Evolutionary conservation across 2,797 vertebrate species (phyloP).

Genomic region (Otolemur crassicaudatus): DNA sequence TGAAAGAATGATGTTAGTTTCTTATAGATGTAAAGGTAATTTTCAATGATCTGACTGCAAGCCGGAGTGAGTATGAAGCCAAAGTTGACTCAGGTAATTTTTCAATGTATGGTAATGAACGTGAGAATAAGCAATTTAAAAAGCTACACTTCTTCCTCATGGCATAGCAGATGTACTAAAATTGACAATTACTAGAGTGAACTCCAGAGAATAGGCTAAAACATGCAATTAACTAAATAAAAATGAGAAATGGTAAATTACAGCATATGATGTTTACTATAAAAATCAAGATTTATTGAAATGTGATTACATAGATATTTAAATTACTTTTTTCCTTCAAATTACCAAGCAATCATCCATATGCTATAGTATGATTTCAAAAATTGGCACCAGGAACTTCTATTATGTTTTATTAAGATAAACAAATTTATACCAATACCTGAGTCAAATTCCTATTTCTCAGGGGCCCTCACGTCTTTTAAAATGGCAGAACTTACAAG

Average conservation of each 20-base stretch:
- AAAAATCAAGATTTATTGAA: neutral
- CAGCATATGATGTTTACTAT: neutral
- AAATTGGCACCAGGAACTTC: neutral
- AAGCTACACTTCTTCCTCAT: neutral
- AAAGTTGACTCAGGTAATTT: conserved; percentile 3
- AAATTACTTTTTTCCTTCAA: neutral
- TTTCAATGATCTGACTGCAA: conserved; percentile 13
- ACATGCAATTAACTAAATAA: neutral
- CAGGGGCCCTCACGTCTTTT: neutral
- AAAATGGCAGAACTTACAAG: conserved; percentile 21
- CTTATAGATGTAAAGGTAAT: neutral
- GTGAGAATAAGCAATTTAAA: neutral
- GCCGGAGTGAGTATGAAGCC: neutral
- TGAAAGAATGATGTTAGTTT: neutral
- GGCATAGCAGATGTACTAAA: neutral
- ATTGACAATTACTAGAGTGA: neutral
- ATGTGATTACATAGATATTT: neutral
- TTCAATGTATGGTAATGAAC: neutral
- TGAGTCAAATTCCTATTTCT: neutral
- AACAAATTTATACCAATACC: neutral
- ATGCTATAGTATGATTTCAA: neutral
- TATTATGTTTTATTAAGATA: conserved; percentile 23
- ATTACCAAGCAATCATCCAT: neutral
- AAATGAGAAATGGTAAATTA: conserved; percentile 10
- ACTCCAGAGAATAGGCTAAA: neutral